Percentiles rank a stretch among this genome's conserved stretches.
These are phyloP conservation scores for Egretta garzetta DNA, from an alignment of 2,113 vertebrate genomes.

Conservation along the genomic window DNA sequence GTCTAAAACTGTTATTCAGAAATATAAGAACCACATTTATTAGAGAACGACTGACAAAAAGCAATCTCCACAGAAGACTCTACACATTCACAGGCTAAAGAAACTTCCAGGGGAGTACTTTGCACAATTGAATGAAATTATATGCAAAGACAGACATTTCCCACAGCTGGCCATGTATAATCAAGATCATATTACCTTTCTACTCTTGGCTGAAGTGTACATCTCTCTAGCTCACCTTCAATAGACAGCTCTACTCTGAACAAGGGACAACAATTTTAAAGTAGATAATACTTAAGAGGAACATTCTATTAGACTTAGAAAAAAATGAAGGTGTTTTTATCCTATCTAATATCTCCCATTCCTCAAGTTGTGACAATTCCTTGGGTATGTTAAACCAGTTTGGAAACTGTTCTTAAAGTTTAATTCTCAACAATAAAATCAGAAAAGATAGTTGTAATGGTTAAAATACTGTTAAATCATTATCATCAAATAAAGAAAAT, in stretches of 20 bases:
- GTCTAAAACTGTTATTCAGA: background rate
- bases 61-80: background rate
- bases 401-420: background rate
- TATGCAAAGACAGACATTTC: background rate
- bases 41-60: background rate
- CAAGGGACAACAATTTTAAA: background rate
- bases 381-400: background rate
- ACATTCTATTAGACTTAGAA: background rate
- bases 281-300: background rate
- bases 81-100: background rate
- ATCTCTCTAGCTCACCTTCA: background rate
- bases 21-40: background rate
- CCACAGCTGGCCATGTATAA: background rate
- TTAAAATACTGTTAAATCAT: background rate
- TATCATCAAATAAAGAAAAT: background rate
- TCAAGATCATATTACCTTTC: background rate
- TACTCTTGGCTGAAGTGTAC: background rate
- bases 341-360: background rate
- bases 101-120: background rate
- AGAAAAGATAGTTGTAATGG: background rate
- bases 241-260: background rate
- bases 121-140: background rate
- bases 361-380: background rate
- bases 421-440: background rate
- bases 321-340: background rate